Conservation (phyloP, 1,140 invertebrate genomes). For the Drosophila leontia region DNA sequence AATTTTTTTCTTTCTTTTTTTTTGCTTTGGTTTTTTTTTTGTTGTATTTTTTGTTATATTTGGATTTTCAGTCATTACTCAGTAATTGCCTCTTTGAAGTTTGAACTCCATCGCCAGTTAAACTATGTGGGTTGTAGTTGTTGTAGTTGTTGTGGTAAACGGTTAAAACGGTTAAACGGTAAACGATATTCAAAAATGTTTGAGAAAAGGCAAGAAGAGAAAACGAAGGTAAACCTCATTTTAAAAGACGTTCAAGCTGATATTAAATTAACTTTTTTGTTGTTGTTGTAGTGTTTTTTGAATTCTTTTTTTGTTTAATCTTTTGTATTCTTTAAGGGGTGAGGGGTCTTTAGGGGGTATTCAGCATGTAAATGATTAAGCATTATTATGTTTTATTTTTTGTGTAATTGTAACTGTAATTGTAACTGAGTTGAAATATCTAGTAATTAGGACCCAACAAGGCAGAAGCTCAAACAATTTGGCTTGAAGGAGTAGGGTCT, state of each 20-base stretch:
- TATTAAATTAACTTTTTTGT: conserved; percentile 47
- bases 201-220: conserved; percentile 82
- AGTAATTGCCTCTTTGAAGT: conserved; percentile 97
- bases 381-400: neutral
- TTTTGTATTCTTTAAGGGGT: neutral
- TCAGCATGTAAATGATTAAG: conserved; percentile 4
- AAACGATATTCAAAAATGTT: conserved; percentile 81
- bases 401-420: neutral
- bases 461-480: conserved; percentile 31
- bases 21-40: conserved; percentile 38
- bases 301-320: neutral
- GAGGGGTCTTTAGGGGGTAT: neutral
- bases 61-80: conserved; percentile 87
- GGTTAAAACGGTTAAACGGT: conserved; percentile 29
- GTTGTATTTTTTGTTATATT: conserved; percentile 51
- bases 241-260: conserved; percentile 72
- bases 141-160: conserved; percentile 46
- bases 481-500: conserved; percentile 8
- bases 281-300: neutral
- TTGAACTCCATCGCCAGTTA: conserved; percentile 96
- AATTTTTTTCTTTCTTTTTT: conserved; percentile 25
- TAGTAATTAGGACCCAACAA: conserved; percentile 29
- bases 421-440: conserved; percentile 15
- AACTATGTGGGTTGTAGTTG: conserved; percentile 88
- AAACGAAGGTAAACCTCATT: conserved; percentile 81